phyloP scores from a whole-genome alignment of 2,888 invertebrate species.

The Endomychus coccineus region DNA sequence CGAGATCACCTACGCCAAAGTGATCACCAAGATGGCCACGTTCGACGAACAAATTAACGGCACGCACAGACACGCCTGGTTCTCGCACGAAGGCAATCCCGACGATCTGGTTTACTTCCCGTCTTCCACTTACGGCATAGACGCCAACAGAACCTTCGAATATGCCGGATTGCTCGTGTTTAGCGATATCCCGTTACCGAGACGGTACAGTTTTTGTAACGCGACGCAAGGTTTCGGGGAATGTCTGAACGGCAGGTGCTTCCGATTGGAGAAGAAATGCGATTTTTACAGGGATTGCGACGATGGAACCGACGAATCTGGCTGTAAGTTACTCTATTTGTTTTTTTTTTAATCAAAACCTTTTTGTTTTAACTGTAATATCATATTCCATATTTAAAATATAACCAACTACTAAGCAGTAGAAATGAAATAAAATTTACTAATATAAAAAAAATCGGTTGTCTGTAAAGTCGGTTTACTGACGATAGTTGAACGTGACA shows the following conservation, averaged over 20 bases:
- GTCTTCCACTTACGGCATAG: conserved; percentile 84
- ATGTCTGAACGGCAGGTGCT: conserved; percentile 79
- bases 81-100: conserved; percentile 76
- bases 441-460: too few species aligned
- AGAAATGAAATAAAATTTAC: too few species aligned
- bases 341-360: too few species aligned
- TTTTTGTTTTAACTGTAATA: too few species aligned
- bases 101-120: conserved; percentile 83
- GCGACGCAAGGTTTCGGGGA: conserved; percentile 64
- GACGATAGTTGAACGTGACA: too few species aligned
- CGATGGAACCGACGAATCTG: conserved; percentile 79
- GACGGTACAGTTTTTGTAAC: conserved; percentile 64
- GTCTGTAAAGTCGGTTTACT: too few species aligned
- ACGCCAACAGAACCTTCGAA: conserved; percentile 90
- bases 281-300: conserved; percentile 67
- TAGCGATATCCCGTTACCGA: conserved; percentile 75
- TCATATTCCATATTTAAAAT: too few species aligned
- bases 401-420: too few species aligned
- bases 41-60: conserved; percentile 83
- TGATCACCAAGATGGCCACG: conserved; percentile 77
- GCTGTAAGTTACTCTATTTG: conserved; percentile 50
- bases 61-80: conserved; percentile 75
- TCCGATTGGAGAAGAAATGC: conserved; percentile 64
- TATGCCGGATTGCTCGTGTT: conserved; percentile 84
- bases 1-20: conserved; percentile 79